phyloP scores from a whole-genome alignment of 92 coral and sea anemone genomes.

The Chrysogorgia sp. region DNA sequence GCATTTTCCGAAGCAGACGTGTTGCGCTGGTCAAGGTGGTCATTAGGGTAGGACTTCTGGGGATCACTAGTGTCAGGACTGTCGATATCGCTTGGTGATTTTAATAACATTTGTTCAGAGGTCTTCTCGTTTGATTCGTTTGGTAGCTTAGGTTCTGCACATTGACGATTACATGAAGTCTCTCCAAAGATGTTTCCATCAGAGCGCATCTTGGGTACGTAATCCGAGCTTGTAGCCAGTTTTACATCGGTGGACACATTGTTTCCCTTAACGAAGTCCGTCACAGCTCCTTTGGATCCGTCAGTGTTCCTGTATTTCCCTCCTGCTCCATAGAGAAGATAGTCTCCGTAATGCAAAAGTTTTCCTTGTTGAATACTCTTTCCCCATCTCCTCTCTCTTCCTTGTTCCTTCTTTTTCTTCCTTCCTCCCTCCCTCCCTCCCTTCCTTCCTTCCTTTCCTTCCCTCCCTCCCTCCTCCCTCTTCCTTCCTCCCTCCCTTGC shows the following conservation, averaged over 20 bases:
- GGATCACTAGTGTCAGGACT: neutral
- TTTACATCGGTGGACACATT: neutral
- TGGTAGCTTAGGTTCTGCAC: neutral
- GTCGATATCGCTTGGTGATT: neutral
- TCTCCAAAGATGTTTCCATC: too few relatives aligned
- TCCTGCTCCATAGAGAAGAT: conserved; percentile 75
- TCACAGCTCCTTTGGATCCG: neutral
- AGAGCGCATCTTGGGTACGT: neutral
- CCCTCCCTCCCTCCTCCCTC: neutral
- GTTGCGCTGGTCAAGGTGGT: neutral
- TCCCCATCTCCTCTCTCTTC: too few relatives aligned
- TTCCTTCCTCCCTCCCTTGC: neutral
- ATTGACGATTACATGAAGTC: neutral
- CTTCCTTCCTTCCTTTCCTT: neutral
- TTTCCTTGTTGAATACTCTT: conserved; percentile 71
- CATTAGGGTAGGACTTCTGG: neutral
- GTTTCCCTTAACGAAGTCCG: neutral
- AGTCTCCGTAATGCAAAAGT: conserved; percentile 70
- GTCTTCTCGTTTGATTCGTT: neutral
- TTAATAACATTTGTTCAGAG: neutral
- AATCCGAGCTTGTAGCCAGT: neutral
- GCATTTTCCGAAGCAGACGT: neutral
- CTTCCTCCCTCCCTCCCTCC: neutral
- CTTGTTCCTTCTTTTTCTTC: too few relatives aligned
- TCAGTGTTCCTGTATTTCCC: neutral